These are phyloP conservation scores for Melanotaenia maccullochi DNA, from an alignment of 2,797 vertebrate genomes.

Conservation along the genomic window DNA sequence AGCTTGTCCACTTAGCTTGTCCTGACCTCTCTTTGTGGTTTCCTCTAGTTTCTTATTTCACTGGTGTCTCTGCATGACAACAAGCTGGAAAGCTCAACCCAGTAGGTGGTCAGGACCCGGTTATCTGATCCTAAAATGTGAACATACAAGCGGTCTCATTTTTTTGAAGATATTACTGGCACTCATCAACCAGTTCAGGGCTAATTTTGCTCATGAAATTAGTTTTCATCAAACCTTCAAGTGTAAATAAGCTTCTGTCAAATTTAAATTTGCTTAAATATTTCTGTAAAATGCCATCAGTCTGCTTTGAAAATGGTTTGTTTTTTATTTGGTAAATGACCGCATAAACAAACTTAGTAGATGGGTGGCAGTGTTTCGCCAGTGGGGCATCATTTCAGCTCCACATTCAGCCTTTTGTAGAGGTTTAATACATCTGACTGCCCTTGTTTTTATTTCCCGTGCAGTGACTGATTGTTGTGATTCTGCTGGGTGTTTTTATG, in stretches of 20 bases:
- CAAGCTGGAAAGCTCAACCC: neutral
- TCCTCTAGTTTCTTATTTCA: neutral
- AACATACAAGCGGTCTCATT: neutral
- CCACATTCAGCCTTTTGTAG: conserved; percentile 51
- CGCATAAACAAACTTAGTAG: conserved; percentile 37
- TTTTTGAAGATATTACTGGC: neutral
- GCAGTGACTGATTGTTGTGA: conserved; percentile 68
- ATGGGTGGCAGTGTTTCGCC: conserved; percentile 54
- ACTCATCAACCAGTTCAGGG: neutral
- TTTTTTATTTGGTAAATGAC: conserved; percentile 47
- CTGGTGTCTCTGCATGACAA: neutral
- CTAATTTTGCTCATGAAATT: neutral
- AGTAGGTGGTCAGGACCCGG: neutral
- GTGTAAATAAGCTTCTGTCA: neutral
- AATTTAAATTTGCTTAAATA: neutral
- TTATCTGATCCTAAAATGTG: neutral
- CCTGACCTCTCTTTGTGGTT: neutral
- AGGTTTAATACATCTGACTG: conserved; percentile 68
- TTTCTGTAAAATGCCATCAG: neutral
- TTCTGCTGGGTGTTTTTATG: conserved; percentile 69
- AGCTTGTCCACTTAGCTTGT: neutral
- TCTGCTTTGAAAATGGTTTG: conserved; percentile 44
- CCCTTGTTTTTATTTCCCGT: conserved; percentile 68
- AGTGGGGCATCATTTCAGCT: conserved; percentile 44
- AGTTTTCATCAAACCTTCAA: neutral